A percentile compares a stretch with the other conserved stretches of the same genome.
Evolutionary conservation across 37 sponge, comb jelly and placozoan species (phyloP).

Genomic region (Ephydatia muelleri): DNA sequence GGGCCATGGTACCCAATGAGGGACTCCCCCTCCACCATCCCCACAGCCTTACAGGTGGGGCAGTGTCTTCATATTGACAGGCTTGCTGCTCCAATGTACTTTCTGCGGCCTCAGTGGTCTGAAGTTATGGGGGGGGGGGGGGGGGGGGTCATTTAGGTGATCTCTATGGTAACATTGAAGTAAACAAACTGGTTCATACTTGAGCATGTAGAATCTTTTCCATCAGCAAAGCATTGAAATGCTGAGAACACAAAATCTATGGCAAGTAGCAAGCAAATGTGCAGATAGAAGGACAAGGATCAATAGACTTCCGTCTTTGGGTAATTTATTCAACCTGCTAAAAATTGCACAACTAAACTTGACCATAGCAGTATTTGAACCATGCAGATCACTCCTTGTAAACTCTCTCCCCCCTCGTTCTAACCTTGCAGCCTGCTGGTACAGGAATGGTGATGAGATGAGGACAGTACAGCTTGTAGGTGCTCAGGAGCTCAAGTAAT

Average conservation of each 20-base stretch:
- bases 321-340: not conserved
- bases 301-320: too few species aligned
- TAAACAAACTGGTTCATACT: not conserved
- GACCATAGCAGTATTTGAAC: not conserved
- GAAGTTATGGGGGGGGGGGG: too few species aligned
- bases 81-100: not conserved
- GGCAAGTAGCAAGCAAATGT: not conserved
- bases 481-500: conserved; percentile 28
- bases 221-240: not conserved
- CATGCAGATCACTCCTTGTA: not conserved
- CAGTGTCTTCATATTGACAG: not conserved
- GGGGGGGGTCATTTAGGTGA: not conserved
- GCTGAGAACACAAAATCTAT: not conserved
- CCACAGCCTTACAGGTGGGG: not conserved
- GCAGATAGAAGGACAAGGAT: too few species aligned
- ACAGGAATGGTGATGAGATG: conserved; percentile 26
- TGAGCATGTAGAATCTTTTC: not conserved
- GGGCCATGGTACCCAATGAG: too few species aligned
- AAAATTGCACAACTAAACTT: too few species aligned
- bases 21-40: not conserved
- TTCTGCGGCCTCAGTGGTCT: not conserved
- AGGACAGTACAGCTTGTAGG: conserved; percentile 46
- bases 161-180: not conserved
- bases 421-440: not conserved
- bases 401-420: not conserved